These are phyloP conservation scores for Ecdyonurus torrentis DNA, from an alignment of 2,888 invertebrate genomes.

Conservation along the genomic window DNA sequence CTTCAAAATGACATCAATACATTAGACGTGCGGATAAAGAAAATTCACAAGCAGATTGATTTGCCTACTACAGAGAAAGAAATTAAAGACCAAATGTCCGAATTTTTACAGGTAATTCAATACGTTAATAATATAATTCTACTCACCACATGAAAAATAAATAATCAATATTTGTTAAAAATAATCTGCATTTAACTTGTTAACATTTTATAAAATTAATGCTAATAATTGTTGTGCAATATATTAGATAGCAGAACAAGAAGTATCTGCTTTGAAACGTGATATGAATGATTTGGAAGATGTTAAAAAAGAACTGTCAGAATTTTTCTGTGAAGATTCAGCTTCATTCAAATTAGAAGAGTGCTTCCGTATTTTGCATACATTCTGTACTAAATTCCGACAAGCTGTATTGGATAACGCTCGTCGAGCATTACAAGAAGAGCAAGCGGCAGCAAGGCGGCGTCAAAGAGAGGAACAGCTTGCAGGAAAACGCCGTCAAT, in stretches of 20 bases:
- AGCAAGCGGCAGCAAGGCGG: constrained; percentile 63
- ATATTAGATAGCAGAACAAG: constrained; percentile 64
- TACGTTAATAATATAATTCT: too few relatives aligned
- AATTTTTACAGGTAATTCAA: constrained; percentile 62
- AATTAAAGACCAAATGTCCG: constrained; percentile 72
- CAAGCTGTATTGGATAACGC: constrained; percentile 75
- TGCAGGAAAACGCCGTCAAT: constrained; percentile 39
- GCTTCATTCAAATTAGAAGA: constrained; percentile 76
- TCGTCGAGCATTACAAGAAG: constrained; percentile 62
- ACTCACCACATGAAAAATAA: too few relatives aligned
- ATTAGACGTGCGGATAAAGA: constrained; percentile 57
- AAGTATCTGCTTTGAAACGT: constrained; percentile 56
- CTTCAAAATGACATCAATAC: constrained; percentile 74
- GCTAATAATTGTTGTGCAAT: too few relatives aligned
- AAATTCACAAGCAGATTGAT: constrained; percentile 64
- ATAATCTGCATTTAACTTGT: too few relatives aligned
- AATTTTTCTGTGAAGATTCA: constrained; percentile 89
- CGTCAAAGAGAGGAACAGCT: constrained; percentile 57
- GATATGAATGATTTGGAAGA: constrained; percentile 70
- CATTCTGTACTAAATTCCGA: constrained; percentile 74
- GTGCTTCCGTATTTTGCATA: constrained; percentile 76
- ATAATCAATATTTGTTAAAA: too few relatives aligned
- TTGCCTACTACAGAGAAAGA: constrained; percentile 57
- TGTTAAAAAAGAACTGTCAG: constrained; percentile 61
- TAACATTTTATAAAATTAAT: too few relatives aligned